These are phyloP conservation scores for Ailurus styani DNA, from an alignment of 2,113 vertebrate species.

Conservation along the genomic window DNA sequence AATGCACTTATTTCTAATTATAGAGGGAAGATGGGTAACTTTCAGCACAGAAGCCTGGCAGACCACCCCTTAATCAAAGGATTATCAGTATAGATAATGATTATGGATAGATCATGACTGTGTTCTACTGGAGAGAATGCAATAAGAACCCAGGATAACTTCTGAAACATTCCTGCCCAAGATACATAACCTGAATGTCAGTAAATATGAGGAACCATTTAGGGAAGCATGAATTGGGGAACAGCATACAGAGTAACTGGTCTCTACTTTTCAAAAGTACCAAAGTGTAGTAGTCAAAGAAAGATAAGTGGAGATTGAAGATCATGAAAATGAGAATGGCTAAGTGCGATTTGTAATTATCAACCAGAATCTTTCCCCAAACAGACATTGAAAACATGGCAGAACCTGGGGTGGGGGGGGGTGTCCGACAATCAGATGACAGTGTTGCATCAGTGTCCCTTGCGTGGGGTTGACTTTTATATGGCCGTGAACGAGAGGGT, in stretches of 20 bases:
- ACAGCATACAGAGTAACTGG: neutral
- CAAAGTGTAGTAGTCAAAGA: neutral
- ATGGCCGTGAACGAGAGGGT: neutral
- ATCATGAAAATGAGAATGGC: neutral
- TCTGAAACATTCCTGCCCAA: neutral
- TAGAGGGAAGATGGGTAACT: neutral
- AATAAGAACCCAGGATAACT: neutral
- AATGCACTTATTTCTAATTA: neutral
- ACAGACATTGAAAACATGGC: neutral
- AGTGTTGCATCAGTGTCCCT: neutral
- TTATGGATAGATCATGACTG: neutral
- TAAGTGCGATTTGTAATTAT: neutral
- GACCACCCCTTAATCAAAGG: neutral
- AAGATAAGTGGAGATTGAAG: neutral
- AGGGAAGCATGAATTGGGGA: neutral
- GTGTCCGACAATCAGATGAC: neutral
- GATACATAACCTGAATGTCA: neutral
- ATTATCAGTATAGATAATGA: too few relatives aligned
- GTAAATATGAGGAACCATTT: too few relatives aligned
- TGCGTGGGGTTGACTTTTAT: neutral
- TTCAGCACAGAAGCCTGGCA: neutral
- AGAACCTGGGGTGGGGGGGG: neutral
- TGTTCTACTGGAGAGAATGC: neutral
- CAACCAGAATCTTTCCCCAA: neutral
- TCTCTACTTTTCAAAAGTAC: neutral